Evolutionary conservation across 2,113 vertebrate genomes (phyloP).

Genomic region (Brachyistius frenatus): DNA sequence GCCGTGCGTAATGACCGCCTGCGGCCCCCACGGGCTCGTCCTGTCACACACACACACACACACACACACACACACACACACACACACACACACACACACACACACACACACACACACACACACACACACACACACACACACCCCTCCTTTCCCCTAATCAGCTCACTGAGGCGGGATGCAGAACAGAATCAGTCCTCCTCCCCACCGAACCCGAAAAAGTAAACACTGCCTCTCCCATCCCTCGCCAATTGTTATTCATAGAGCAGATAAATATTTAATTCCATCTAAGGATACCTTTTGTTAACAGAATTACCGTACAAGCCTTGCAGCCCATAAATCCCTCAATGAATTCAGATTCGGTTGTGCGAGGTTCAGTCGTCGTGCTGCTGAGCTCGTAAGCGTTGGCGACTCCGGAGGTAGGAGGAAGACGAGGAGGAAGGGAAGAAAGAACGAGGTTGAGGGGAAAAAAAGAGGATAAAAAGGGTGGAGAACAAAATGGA

Average conservation of each 20-base stretch:
- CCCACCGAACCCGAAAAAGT: constrained; percentile 73
- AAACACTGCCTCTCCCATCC: constrained; percentile 73
- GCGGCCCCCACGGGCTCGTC: not conserved
- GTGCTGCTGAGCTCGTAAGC: not conserved
- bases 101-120: too few relatives aligned
- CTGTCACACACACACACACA: too few relatives aligned
- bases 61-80: too few relatives aligned
- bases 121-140: too few relatives aligned
- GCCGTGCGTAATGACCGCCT: constrained; percentile 15
- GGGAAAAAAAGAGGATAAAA: not conserved
- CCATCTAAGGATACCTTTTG: constrained; percentile 85
- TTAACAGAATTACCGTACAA: constrained; percentile 88
- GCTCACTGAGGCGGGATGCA: constrained; percentile 56
- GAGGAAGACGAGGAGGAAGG: not conserved
- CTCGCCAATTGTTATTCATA: constrained; percentile 86
- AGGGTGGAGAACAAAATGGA: not conserved
- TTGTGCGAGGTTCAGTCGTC: constrained; percentile 18
- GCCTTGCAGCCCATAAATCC: constrained; percentile 76
- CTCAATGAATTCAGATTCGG: constrained; percentile 83
- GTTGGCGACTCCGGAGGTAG: not conserved
- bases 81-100: too few relatives aligned
- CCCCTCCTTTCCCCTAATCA: constrained; percentile 33
- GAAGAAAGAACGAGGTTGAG: not conserved
- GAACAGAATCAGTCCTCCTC: constrained; percentile 60
- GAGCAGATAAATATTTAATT: constrained; percentile 84